Evolutionary conservation across 2,113 vertebrate genomes (phyloP).

Genomic region (Nematolebias whitei): DNA sequence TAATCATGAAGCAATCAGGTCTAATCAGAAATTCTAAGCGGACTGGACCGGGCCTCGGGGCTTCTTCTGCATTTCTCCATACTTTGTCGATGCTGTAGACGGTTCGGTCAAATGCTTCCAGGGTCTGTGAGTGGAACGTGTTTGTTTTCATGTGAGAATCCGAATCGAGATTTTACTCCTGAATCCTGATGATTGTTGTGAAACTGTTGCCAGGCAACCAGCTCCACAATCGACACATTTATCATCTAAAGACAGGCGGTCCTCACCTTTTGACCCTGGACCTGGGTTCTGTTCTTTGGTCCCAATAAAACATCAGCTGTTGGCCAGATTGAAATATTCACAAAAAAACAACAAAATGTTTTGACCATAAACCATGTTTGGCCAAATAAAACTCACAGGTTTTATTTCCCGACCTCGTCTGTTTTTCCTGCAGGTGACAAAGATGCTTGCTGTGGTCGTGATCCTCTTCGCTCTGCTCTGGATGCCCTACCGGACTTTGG

Average conservation of each 20-base stretch:
- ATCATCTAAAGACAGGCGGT: too few species aligned
- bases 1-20: constrained; percentile 32
- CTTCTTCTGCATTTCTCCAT: neutral
- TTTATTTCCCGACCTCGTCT: too few species aligned
- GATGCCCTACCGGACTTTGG: constrained; percentile 84
- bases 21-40: constrained; percentile 14
- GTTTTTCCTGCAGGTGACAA: constrained; percentile 75
- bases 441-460: constrained; percentile 83
- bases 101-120: too few species aligned
- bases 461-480: constrained; percentile 81
- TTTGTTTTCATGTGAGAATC: constrained; percentile 9
- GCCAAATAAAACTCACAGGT: too few species aligned
- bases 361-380: too few species aligned
- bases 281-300: neutral
- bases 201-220: neutral
- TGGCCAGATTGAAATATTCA: too few species aligned
- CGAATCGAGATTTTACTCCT: too few species aligned
- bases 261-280: too few species aligned
- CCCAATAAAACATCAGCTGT: too few species aligned
- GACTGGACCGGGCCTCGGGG: constrained; percentile 9
- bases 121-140: neutral
- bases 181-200: too few species aligned
- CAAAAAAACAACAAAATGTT: too few species aligned
- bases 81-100: neutral
- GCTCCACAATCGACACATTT: too few species aligned